Evolutionary conservation across 2,888 invertebrate genomes (phyloP).

Genomic region (Piscicola geometra): DNA sequence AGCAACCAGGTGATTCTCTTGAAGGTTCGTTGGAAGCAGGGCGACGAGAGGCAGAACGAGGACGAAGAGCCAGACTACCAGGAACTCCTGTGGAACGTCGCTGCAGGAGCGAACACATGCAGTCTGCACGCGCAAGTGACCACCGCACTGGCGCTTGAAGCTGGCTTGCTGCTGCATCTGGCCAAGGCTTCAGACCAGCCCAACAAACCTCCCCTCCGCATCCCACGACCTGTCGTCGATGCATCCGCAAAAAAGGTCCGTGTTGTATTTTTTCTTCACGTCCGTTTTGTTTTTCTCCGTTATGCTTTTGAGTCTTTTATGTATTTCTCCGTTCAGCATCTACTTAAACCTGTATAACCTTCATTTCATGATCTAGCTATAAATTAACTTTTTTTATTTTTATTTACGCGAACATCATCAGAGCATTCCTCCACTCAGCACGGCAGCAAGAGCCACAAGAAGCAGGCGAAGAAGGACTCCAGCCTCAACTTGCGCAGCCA

Average conservation of each 20-base stretch:
- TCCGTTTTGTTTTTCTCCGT: no score
- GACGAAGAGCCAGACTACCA: not conserved
- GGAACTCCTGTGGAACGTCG: not conserved
- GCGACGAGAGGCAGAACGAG: no score
- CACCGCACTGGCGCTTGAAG: not conserved
- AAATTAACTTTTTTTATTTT: no score
- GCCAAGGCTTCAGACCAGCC: not conserved
- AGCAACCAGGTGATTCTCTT: slow-evolving; percentile 1
- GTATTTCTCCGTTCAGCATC: no score
- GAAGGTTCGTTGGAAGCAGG: no score
- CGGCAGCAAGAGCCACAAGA: not conserved
- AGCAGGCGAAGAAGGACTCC: not conserved
- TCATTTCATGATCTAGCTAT: no score
- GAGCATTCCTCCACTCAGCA: not conserved
- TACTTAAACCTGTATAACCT: no score
- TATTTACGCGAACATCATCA: no score
- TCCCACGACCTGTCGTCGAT: not conserved
- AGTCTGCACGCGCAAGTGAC: not conserved
- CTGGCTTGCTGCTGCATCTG: not conserved
- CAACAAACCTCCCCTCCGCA: not conserved
- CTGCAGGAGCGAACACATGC: not conserved
- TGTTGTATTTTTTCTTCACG: no score
- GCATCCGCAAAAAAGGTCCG: no score
- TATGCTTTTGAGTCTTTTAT: no score
- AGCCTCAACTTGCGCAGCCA: not conserved